Base-by-base conservation (phyloP, 2,888 invertebrate genomes). In the Argyresthia albistria region DNA sequence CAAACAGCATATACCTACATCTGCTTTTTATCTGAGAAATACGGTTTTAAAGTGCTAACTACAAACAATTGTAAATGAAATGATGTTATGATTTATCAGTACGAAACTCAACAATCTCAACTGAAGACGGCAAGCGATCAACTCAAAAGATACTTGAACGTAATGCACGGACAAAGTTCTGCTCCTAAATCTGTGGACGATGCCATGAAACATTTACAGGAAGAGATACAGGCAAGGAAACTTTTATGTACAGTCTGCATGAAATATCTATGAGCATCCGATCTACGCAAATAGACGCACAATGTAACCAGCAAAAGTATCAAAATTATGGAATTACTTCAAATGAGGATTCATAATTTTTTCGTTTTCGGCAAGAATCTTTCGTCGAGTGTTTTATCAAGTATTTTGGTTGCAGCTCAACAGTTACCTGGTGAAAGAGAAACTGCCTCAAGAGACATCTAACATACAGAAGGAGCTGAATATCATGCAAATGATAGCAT, bases 381-480 rank as follows among this genome's bases (percentile, higher is more conserved):
- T n/a, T 25, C 25, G 25, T 25, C 3, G 25, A 39, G 39, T 39
- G 10, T 39, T 9, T 39, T 3, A 11, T 39, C 9, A 39, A 39
- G n/a, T 39, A 6, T 39, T 9, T 39, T 39, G 39, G 25, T 71
- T 72, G 52, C 59, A 88, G 77, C 89, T 93, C 43, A 93, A 93
- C 67, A 89, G 86, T 55, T 95, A 93, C 73, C 88, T 96, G 56
- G 91, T 92, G 0, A 92, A 92, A 57, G 95, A 95, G 65, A 94
- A 95, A 68, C 72, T 96, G 52, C 95, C 95, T 0, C 90, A 92
- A 61, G 96, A 97, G 73, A 83, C 92, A 46, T 75, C 84, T 1
- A 75, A 80, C 10, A 80, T 91, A 51, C 90, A 91, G 66, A 90
- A 91, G 61, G 91, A 92, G 62, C 84, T 94, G 42, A 89, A 89